Percentiles rank a stretch among this genome's conserved stretches.
phyloP scores from a whole-genome alignment of 2,113 vertebrate species.

The Leptocoma aspasia region DNA sequence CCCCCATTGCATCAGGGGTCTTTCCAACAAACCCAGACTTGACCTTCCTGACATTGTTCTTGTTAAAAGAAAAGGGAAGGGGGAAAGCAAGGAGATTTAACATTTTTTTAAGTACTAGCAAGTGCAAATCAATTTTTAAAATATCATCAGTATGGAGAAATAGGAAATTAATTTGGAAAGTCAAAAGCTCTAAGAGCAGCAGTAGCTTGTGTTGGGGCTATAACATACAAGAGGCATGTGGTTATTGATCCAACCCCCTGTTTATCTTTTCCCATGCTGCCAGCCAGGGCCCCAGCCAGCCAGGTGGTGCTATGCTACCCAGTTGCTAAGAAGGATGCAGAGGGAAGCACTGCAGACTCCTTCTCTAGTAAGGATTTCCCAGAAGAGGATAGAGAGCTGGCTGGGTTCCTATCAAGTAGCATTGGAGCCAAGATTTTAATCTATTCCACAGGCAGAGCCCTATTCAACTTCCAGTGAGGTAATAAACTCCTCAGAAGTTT shows the following conservation, averaged over 20 bases:
- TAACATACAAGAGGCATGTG: background rate
- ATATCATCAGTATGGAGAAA: background rate
- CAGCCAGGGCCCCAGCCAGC: background rate
- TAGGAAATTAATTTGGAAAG: background rate
- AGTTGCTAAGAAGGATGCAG: background rate
- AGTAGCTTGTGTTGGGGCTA: background rate
- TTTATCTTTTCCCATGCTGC: background rate
- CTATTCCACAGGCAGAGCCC: background rate
- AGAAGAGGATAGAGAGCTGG: background rate
- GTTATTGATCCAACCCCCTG: background rate
- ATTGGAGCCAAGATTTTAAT: background rate
- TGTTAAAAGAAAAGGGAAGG: background rate
- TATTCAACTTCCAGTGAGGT: background rate
- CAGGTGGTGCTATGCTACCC: background rate
- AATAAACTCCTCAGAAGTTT: background rate
- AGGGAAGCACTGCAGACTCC: background rate
- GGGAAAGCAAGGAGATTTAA: background rate
- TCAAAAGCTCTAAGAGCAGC: background rate
- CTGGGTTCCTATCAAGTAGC: background rate
- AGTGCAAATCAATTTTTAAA: background rate
- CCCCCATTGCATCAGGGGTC: background rate
- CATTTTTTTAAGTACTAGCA: background rate
- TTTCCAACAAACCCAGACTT: constrained; percentile 51
- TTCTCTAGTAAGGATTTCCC: background rate
- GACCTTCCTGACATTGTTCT: constrained; percentile 54